A percentile compares a stretch with the other conserved stretches of the same genome.
Conservation (phyloP, 2,888 invertebrate genomes). For the Drosophila birchii region DNA sequence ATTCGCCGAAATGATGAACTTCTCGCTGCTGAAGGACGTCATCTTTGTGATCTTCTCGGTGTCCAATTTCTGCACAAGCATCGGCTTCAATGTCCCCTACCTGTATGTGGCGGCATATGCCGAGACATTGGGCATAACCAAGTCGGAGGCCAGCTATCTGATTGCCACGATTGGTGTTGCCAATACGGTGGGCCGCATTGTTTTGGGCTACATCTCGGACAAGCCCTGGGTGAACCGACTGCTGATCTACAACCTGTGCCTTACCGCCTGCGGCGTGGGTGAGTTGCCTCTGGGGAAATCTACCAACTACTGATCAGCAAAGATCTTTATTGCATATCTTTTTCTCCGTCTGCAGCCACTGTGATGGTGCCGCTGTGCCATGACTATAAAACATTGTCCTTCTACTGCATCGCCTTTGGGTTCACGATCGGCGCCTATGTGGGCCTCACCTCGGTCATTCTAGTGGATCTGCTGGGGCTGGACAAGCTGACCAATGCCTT, state of each 20-base stretch:
- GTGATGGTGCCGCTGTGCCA: constrained; percentile 91
- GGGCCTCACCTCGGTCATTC: constrained; percentile 97
- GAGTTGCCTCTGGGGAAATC: constrained; percentile 82
- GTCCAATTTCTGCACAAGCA: constrained; percentile 95
- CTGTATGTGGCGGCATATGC: constrained; percentile 93
- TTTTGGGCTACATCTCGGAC: constrained; percentile 94
- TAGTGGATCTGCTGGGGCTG: constrained; percentile 96
- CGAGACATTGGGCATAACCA: constrained; percentile 86
- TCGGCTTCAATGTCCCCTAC: constrained; percentile 97
- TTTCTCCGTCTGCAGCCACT: constrained; percentile 87
- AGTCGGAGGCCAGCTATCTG: constrained; percentile 88
- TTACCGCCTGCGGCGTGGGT: constrained; percentile 95
- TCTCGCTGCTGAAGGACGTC: constrained; percentile 92
- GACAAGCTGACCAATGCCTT: constrained; percentile 98
- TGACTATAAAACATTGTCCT: constrained; percentile 89
- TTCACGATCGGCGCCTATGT: constrained; percentile 98
- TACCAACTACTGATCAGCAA: neutral
- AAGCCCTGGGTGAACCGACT: constrained; percentile 96
- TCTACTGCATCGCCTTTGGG: constrained; percentile 93
- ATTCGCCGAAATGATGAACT: constrained; percentile 92
- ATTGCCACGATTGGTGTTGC: constrained; percentile 93
- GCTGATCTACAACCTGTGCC: constrained; percentile 94
- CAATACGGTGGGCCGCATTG: constrained; percentile 94
- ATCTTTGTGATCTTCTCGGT: constrained; percentile 95
- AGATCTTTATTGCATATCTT: no score